These are phyloP conservation scores for Propithecus coquereli DNA, from an alignment of 2,113 vertebrate species.

Conservation along the genomic window DNA sequence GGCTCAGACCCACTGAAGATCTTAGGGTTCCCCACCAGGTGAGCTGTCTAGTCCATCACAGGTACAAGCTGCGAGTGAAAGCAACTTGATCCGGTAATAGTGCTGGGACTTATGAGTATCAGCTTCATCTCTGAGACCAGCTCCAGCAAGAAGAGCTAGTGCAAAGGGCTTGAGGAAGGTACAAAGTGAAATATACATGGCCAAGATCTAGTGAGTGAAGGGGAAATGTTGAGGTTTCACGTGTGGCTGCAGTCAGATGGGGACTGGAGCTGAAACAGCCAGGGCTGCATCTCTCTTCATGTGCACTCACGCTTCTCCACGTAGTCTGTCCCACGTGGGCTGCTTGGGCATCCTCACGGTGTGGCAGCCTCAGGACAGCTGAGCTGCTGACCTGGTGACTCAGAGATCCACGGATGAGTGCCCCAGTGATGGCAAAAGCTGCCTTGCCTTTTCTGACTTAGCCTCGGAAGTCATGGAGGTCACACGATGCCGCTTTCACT, in stretches of 20 bases:
- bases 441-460: too few relatives aligned
- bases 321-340: neutral
- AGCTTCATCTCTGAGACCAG: neutral
- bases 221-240: neutral
- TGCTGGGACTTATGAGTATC: neutral
- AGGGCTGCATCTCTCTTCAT: neutral
- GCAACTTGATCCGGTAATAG: neutral
- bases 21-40: neutral
- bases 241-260: rapidly evolving
- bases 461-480: neutral
- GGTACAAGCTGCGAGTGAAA: neutral
- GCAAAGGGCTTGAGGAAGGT: neutral
- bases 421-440: neutral
- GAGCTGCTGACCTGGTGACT: neutral
- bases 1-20: neutral
- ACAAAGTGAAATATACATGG: neutral
- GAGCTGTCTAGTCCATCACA: neutral
- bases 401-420: neutral
- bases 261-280: neutral
- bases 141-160: neutral
- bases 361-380: neutral
- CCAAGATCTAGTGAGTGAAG: neutral
- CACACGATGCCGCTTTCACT: too few relatives aligned
- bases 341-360: neutral
- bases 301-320: neutral